Evolutionary conservation across 2,113 vertebrate genomes (phyloP).

Genomic region (Cavia aperea): DNA sequence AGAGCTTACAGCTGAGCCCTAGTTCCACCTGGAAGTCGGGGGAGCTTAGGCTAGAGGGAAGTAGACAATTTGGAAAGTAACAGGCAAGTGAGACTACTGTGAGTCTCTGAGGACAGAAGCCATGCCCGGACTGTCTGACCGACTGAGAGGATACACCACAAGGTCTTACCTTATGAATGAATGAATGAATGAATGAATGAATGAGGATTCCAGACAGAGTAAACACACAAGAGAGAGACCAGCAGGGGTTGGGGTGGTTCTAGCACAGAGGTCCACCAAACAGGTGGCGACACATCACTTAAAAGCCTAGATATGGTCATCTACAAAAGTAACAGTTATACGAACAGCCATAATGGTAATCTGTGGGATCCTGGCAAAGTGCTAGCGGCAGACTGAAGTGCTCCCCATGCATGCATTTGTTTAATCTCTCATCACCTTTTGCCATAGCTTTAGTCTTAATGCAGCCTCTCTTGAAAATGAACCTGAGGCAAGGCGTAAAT

Average conservation of each 20-base stretch:
- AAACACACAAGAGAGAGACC: background rate
- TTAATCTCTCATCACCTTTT: background rate
- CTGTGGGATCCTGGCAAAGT: background rate
- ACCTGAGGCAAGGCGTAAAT: background rate
- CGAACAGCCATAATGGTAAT: background rate
- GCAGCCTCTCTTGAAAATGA: background rate
- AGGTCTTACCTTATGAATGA: background rate
- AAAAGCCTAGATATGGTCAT: background rate
- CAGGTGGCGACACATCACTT: background rate
- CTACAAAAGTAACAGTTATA: background rate
- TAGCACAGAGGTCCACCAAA: background rate
- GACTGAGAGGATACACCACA: background rate
- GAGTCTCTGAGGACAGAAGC: too few species aligned
- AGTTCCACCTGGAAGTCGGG: background rate
- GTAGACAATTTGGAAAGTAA: background rate
- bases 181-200: background rate
- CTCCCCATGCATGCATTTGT: background rate
- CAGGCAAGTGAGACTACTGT: background rate
- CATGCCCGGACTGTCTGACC: accelerated
- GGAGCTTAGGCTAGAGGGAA: background rate
- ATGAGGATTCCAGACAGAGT: background rate
- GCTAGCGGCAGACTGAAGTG: background rate
- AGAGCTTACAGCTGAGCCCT: too few species aligned
- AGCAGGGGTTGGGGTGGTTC: background rate
- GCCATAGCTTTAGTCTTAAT: background rate